Base-by-base conservation (phyloP, 2,888 invertebrate species). In the Amphipyra tragopoginis region DNA sequence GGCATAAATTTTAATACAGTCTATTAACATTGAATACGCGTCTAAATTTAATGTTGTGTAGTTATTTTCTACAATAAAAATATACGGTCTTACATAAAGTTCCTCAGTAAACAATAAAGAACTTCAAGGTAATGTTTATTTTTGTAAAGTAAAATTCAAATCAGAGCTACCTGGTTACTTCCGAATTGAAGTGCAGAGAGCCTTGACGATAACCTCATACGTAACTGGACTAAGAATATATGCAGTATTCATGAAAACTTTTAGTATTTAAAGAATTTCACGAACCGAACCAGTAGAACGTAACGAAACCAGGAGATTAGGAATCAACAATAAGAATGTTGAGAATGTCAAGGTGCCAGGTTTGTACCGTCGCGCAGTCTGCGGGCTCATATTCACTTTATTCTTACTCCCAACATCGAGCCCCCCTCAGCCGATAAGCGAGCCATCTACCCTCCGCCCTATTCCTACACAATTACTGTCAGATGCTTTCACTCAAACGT, bases 381-480 rank as follows among this genome's bases (percentile, higher is more conserved):
- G 42, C 55, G 14, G 33, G 8, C 9, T n/a, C 13, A 21, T 8
- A 21, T 50, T 40, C 48, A 39, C n/a, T 40, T 9, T 34, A 9
- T n/a, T n/a, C n/a, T n/a, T n/a, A n/a, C n/a, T n/a, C 51, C 29
- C 34, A 42, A 8, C 10, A 49, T 13, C 38, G 34, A 39, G 15
- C 38, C 36, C 38, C 33, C 48, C 47, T 33, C 51, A 7, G 26
- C 52, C 38, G 13, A 45, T 43, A 33, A 36, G 26, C 36, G 42
- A 10, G 39, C 8, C 21, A 29, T 14, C 54, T 44, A 54, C 72
- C 65, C 58, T 53, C 45, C 50, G 26, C 49, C 47, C 36, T 34
- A 54, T 33, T 85, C 81, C 78, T 75, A 77, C 72, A 77, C 76
- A 82, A 81, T 84, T 80, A 82, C 77, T 80, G 78, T 79, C 81